Evolutionary conservation across 2,797 vertebrate species (phyloP), one percentile per base, ranked within the genome.

Genomic region (Rhinella marina): DNA sequence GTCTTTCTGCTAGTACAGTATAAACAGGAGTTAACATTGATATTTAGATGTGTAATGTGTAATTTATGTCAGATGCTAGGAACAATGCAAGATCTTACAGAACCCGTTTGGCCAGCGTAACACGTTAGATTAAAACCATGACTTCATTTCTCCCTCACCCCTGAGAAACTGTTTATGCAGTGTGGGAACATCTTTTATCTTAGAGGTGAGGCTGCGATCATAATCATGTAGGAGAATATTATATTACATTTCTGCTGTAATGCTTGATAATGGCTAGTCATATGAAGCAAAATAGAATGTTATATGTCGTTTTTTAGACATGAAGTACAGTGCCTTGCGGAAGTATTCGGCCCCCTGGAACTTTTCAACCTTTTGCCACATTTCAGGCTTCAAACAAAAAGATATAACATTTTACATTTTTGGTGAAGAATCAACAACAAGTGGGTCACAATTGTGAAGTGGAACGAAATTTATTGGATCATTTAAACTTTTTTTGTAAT

Each of bases 111-210:
- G 48, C 88, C 23, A 68, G 83, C 48, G n/a, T 19, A 54, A 72
- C 77, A 21, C 29, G 78, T 56, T 85, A 8, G 27, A 76, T 56
- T 62, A 81, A 82, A 61, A 68, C 16, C 1, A 88, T 88, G 83
- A 86, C 88, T 85, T 85, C 57, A 88, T 84, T 27, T 41, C 41
- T 84, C 64, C 76, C 77, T 73, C 82, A 48, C 84, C 82, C 50
- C 77, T 14, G 23, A 82, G 48, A 77, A 76, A 81, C 48, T 64
- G 57, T 68, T 76, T 86, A 81, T 82, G 78, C 48, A 88, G 77
- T 68, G 48, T 66, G 72, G 83, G 83, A 80, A 79, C 52, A 50
- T 41, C 21, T 80, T 81, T 85, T 61, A 76, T 85, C 57, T 75
- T 32, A 72, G 72, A 76, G 83, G 29, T 48, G 70, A 85, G 14